Evolutionary conservation across 2,113 vertebrate genomes (phyloP), one percentile per base, ranked within the genome.

Genomic region (Hystrix brachyura): DNA sequence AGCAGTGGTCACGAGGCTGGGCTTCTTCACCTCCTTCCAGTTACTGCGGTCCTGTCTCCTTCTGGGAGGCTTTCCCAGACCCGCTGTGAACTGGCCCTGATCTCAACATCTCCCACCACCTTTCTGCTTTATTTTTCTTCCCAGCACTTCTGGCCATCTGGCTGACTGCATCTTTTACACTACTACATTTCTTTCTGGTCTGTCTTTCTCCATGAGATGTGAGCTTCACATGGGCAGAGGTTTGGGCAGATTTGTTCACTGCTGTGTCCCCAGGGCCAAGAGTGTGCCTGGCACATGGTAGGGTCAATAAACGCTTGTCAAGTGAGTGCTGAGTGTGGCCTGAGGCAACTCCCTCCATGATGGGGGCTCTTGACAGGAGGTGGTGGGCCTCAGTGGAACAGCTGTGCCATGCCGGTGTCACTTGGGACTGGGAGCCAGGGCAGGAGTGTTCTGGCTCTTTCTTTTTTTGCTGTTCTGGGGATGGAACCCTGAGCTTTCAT

Each of bases 301-400:
- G 83, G 32, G 5, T 29, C 62, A 4, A 4, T 38, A 17, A 7
- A n/a, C 64, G 10, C 55, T 87, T 74, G 55, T 57, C 27, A 64
- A 10, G 48, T 32, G 86, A 78, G 15, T 29, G 48, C 4, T 59
- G 62, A 82, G 67, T 18, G 7, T 72, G 89, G 81, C 32, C 64
- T 18, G 11, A 59, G 90, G 53, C 29, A 23, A 15, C 7, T 27
- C 43, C 8, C 2, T 43, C 25, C 48, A 46, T 10, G 48, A 23
- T 17, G 34, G 60, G 64, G 15, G 51, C 82, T 76, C 25, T 9
- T 53, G 27, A 7, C 12, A 59, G 27, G 62, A 48, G 43, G n/a
- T 12, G 3, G 21, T 29, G 0, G 0, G 29, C 29, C n/a, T 83
- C 1, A 7, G 55, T 48, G 46, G 57, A 65, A 38, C 38, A 15